Percentiles rank a stretch among this genome's conserved stretches.
phyloP scores from a whole-genome alignment of 2,113 vertebrate species.

The Hydrochoerus hydrochaeris region DNA sequence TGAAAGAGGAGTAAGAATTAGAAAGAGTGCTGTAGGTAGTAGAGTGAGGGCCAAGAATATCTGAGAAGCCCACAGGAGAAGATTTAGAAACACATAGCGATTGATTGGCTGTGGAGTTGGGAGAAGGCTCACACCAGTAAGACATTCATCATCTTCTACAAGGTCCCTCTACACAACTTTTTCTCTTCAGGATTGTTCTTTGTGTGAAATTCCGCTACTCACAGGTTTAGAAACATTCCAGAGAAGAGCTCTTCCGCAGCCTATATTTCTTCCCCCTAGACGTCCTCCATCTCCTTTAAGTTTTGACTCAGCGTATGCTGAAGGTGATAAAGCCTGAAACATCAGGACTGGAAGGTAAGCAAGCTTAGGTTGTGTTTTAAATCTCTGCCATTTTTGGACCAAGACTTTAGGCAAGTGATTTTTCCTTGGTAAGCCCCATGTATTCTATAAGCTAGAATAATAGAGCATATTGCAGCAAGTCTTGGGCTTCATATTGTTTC shows the following conservation, averaged over 20 bases:
- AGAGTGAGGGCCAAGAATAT: neutral
- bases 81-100: neutral
- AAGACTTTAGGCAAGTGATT: neutral
- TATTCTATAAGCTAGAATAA: neutral
- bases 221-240: neutral
- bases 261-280: neutral
- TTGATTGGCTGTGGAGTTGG: neutral
- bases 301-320: neutral
- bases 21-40: neutral
- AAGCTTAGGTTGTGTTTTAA: neutral
- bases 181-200: neutral
- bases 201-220: neutral
- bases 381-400: neutral
- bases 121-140: neutral
- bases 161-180: conserved; percentile 12
- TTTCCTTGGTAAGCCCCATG: neutral
- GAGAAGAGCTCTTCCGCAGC: neutral
- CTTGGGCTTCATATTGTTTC: neutral
- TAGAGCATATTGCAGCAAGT: neutral
- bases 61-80: neutral
- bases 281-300: neutral
- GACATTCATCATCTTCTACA: neutral
- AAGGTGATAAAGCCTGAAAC: neutral
- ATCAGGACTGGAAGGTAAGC: neutral
- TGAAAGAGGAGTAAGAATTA: neutral